Percentiles rank a stretch among this genome's conserved stretches.
Conservation (phyloP, 2,888 invertebrate genomes). For the Agrochola litura region DNA sequence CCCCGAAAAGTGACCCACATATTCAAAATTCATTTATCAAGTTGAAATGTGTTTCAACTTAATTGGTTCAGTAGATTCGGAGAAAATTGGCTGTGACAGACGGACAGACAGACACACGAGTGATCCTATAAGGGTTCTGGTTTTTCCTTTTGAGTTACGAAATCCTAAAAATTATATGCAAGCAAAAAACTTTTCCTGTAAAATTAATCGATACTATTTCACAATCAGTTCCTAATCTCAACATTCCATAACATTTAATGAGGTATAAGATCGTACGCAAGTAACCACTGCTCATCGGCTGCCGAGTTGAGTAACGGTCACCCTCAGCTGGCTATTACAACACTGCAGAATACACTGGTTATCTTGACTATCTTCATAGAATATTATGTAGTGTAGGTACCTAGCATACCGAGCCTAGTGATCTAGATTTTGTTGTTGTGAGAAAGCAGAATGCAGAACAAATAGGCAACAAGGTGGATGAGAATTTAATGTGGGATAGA, state of each 20-base stretch:
- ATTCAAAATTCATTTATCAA: too few species aligned
- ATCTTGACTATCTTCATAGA: conserved; percentile 49
- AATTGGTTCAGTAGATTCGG: too few species aligned
- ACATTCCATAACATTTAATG: conserved; percentile 38
- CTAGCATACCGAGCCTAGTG: background rate
- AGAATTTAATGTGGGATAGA: background rate
- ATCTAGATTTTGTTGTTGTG: conserved; percentile 6
- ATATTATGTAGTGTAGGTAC: conserved; percentile 21
- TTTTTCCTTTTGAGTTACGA: too few species aligned
- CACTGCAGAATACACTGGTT: conserved; percentile 35
- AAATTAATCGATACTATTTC: conserved; percentile 29
- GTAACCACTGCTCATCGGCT: conserved; percentile 38
- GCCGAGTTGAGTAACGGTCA: conserved; percentile 56
- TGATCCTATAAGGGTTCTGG: too few species aligned
- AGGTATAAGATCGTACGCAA: conserved; percentile 47
- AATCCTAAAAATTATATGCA: too few species aligned
- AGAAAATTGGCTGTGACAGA: too few species aligned
- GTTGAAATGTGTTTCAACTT: too few species aligned
- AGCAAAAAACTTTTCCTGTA: background rate
- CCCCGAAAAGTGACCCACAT: too few species aligned
- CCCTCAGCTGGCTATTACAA: conserved; percentile 59
- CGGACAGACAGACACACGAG: too few species aligned
- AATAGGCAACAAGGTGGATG: background rate
- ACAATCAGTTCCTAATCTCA: conserved; percentile 31
- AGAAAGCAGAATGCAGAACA: background rate